Conservation (phyloP, 1,140 invertebrate genomes). For the Brachionus asplanchnoidis region DNA sequence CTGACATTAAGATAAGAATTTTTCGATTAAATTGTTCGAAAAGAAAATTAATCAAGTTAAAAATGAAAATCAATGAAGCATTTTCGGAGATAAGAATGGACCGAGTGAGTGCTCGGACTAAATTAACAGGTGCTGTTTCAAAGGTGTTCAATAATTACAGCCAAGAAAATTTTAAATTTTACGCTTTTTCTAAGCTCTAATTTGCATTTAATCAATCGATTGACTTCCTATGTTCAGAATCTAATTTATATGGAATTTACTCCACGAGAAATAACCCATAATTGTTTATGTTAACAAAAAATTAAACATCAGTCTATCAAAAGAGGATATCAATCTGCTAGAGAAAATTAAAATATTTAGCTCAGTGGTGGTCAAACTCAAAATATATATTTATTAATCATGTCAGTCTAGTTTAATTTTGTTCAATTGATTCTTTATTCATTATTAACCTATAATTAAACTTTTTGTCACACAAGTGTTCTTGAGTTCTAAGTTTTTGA, state of each 20-base stretch:
- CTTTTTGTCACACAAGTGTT: background rate
- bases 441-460: constrained; percentile 6
- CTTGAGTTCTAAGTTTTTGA: background rate
- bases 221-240: background rate
- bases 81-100: background rate
- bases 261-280: background rate
- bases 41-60: constrained; percentile 4
- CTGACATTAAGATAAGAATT: background rate
- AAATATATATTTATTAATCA: background rate
- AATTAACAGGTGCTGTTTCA: background rate
- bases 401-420: background rate
- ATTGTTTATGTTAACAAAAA: constrained; percentile 11
- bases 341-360: background rate
- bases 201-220: constrained; percentile 2
- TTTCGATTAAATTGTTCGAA: background rate
- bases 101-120: background rate
- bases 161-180: background rate
- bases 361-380: background rate
- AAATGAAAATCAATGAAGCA: background rate
- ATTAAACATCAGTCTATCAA: constrained; percentile 27
- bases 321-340: constrained; percentile 11
- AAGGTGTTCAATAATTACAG: constrained; percentile 1
- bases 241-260: background rate
- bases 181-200: background rate
- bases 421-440: background rate